Evolutionary conservation across 2,113 vertebrate genomes (phyloP).

Genomic region (Paramormyrops kingsleyae): DNA sequence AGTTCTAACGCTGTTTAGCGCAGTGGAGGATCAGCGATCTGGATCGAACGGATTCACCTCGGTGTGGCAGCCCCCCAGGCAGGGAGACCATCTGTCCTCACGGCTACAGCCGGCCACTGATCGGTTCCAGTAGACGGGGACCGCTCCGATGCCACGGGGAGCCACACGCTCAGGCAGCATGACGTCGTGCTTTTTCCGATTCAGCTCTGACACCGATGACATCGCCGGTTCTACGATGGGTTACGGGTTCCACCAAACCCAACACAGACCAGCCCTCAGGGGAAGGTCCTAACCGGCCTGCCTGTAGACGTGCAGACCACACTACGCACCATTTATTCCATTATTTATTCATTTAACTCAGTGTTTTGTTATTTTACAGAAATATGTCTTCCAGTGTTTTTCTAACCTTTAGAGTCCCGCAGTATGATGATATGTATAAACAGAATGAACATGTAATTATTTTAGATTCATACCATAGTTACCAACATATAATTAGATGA

Average conservation of each 20-base stretch:
- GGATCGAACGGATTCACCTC: not conserved
- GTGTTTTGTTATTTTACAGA: not conserved
- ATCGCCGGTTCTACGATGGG: not conserved
- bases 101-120: not conserved
- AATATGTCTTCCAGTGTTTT: not conserved
- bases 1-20: not conserved
- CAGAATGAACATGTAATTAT: not conserved
- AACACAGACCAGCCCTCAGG: not conserved
- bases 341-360: not conserved
- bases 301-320: not conserved
- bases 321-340: not conserved
- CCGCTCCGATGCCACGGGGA: not conserved
- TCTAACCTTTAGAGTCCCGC: not conserved
- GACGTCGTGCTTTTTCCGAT: not conserved
- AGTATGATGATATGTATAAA: not conserved
- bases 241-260: not conserved
- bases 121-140: not conserved
- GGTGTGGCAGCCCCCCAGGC: not conserved
- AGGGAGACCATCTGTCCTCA: not conserved
- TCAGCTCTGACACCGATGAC: not conserved
- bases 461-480: not conserved
- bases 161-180: not conserved
- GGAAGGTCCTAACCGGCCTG: not conserved
- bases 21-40: not conserved
- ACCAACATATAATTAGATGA: not conserved